These are phyloP conservation scores for Laterallus jamaicensis DNA, from an alignment of 2,113 vertebrate species.

Conservation along the genomic window DNA sequence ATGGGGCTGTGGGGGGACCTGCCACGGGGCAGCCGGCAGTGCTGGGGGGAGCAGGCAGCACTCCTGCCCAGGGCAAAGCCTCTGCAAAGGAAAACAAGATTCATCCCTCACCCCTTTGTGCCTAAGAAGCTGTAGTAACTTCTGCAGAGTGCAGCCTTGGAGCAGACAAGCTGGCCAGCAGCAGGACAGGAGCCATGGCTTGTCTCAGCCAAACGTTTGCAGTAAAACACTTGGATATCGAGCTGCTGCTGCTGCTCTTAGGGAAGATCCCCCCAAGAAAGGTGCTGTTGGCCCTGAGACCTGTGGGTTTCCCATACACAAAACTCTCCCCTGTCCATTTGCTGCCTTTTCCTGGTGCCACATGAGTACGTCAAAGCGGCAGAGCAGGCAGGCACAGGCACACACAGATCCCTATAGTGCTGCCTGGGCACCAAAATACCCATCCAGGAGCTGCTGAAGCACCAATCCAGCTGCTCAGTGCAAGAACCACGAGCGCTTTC, in stretches of 20 bases:
- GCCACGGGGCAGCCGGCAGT: not conserved
- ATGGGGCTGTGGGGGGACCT: not conserved
- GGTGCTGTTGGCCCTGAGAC: not conserved
- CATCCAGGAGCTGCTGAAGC: not conserved
- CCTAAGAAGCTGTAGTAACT: not conserved
- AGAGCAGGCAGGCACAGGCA: too few species aligned
- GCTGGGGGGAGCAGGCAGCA: rapidly evolving
- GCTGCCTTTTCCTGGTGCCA: not conserved
- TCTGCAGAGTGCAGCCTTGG: rapidly evolving
- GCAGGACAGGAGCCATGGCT: not conserved
- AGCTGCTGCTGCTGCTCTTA: not conserved
- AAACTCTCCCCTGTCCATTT: rapidly evolving
- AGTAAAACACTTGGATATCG: rapidly evolving
- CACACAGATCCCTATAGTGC: not conserved
- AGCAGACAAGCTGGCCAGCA: not conserved
- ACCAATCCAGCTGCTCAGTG: not conserved
- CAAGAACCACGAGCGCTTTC: rapidly evolving
- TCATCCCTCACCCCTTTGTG: not conserved
- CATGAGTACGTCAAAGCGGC: rapidly evolving
- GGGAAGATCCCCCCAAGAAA: not conserved
- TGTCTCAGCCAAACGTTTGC: not conserved
- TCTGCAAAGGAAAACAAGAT: not conserved
- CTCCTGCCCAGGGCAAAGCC: rapidly evolving
- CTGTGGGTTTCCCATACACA: rapidly evolving
- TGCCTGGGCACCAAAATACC: not conserved